Conservation (phyloP, 1,140 invertebrate species). For the Agrypnia vestita region DNA sequence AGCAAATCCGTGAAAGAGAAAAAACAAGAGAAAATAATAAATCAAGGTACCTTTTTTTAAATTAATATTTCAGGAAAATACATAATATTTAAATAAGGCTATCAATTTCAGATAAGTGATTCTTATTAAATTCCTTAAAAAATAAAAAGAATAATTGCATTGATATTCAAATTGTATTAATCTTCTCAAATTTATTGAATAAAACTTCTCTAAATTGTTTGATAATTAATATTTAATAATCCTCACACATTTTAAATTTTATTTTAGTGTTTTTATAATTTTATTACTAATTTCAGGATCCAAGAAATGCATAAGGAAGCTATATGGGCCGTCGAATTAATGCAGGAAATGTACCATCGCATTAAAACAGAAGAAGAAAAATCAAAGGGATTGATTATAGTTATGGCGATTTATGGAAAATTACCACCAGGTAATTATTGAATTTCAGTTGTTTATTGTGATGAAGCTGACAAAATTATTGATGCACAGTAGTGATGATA, state of each 20-base stretch:
- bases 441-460: too few relatives aligned
- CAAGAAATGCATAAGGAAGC: slow-evolving; percentile 88
- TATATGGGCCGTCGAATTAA: slow-evolving; percentile 87
- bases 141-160: too few relatives aligned
- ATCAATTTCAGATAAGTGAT: too few relatives aligned
- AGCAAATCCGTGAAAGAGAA: slow-evolving; percentile 83
- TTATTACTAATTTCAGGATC: slow-evolving; percentile 72
- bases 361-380: slow-evolving; percentile 85
- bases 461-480: too few relatives aligned
- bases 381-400: slow-evolving; percentile 88
- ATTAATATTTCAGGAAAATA: neutral
- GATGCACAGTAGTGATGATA: too few relatives aligned
- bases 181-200: too few relatives aligned
- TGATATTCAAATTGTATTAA: too few relatives aligned
- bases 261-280: neutral
- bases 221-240: too few relatives aligned
- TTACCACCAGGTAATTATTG: slow-evolving; percentile 72
- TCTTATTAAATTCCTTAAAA: too few relatives aligned
- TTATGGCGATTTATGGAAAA: slow-evolving; percentile 88
- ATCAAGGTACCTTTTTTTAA: slow-evolving; percentile 49
- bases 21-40: slow-evolving; percentile 54
- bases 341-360: slow-evolving; percentile 87
- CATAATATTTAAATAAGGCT: too few relatives aligned
- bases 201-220: too few relatives aligned
- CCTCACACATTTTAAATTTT: too few relatives aligned